Evolutionary conservation across 1,140 invertebrate species (phyloP).

Genomic region (Leptonema lineaticorne): DNA sequence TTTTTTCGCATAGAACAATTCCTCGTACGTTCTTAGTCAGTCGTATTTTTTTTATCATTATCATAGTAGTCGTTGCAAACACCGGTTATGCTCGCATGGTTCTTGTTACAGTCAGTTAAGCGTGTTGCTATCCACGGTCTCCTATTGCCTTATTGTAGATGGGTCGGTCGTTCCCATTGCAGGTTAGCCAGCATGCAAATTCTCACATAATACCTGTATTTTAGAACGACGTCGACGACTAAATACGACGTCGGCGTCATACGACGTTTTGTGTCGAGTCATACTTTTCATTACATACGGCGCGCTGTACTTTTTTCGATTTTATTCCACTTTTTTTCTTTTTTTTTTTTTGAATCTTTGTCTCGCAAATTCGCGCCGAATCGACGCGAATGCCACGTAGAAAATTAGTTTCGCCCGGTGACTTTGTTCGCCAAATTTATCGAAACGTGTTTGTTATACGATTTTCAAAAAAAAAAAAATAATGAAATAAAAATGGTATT

Average conservation of each 20-base stretch:
- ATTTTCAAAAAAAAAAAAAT: neutral
- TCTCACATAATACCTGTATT: constrained; percentile 5
- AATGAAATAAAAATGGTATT: neutral
- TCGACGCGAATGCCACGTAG: neutral
- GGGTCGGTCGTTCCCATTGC: constrained; percentile 14
- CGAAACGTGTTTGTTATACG: too few species aligned
- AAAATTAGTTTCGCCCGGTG: neutral
- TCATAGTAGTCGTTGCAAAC: too few species aligned
- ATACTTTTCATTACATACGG: neutral
- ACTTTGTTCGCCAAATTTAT: neutral
- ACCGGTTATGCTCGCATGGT: constrained; percentile 2
- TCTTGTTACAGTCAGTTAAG: constrained; percentile 17
- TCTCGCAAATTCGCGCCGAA: neutral
- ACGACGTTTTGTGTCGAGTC: constrained; percentile 11
- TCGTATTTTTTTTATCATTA: too few species aligned
- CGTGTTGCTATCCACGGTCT: constrained; percentile 13
- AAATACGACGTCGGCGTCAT: neutral
- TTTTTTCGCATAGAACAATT: too few species aligned
- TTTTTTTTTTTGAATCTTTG: too few species aligned
- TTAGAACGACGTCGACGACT: neutral
- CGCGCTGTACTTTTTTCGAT: neutral
- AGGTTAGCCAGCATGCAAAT: constrained; percentile 17
- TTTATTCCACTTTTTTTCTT: neutral
- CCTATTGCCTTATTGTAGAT: neutral
- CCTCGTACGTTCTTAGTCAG: neutral